Conservation (phyloP, 2,888 invertebrate species). For the Criorhina ranunculi region DNA sequence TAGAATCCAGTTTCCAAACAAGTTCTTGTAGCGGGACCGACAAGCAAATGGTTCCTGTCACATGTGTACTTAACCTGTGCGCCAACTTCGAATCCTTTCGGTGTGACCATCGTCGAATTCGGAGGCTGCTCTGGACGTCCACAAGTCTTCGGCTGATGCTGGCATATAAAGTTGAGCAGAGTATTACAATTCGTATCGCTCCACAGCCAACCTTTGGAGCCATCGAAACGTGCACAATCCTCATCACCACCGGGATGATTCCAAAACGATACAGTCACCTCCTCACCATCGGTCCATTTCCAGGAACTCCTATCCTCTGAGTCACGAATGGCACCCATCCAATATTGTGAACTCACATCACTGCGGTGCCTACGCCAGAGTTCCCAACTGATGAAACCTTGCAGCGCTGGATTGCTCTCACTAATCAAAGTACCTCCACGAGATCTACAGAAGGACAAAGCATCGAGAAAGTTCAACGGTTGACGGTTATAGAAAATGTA, state of each 20-base stretch:
- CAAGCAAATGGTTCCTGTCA: conserved; percentile 93
- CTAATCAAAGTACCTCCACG: conserved; percentile 94
- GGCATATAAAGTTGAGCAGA: conserved; percentile 95
- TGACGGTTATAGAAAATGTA: conserved; percentile 97
- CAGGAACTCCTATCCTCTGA: conserved; percentile 91
- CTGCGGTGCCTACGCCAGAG: conserved; percentile 95
- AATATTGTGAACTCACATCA: conserved; percentile 96
- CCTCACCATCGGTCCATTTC: conserved; percentile 96
- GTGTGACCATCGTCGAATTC: conserved; percentile 93
- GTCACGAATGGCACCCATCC: conserved; percentile 97
- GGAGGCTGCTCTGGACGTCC: conserved; percentile 97
- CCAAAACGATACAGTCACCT: conserved; percentile 96
- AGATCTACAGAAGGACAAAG: conserved; percentile 91
- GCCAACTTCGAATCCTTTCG: conserved; percentile 91
- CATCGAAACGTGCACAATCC: conserved; percentile 95
- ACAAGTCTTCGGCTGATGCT: conserved; percentile 96
- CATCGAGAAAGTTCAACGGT: conserved; percentile 91
- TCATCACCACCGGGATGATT: conserved; percentile 93
- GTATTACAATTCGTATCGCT: conserved; percentile 95
- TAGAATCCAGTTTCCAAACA: conserved; percentile 97
- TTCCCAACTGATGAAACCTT: conserved; percentile 98
- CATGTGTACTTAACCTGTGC: conserved; percentile 93
- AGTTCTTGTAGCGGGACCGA: conserved; percentile 92
- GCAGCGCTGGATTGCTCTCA: conserved; percentile 96
- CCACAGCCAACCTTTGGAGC: conserved; percentile 97